Conservation (phyloP, 30 jellyfish, hydroid and myxozoan species). For the Aurelia sp. region DNA sequence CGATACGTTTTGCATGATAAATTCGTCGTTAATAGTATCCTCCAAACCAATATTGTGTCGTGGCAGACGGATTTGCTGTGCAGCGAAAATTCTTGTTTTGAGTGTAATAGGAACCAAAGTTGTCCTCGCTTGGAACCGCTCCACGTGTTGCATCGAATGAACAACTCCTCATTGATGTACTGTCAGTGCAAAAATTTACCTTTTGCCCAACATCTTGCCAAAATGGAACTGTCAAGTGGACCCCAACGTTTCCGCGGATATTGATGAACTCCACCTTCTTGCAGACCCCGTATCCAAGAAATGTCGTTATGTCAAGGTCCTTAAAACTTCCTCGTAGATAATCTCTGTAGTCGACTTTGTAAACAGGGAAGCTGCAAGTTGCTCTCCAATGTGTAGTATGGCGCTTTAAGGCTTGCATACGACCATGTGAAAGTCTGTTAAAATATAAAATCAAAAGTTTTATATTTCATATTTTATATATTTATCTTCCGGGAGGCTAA, state of each 20-base stretch:
- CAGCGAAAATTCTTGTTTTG: slow-evolving; percentile 4
- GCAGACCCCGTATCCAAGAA: slow-evolving; percentile 4
- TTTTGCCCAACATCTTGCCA: slow-evolving; percentile 6
- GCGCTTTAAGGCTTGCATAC: background rate
- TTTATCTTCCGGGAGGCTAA: no score
- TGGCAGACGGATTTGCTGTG: background rate
- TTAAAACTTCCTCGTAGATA: slow-evolving; percentile 4
- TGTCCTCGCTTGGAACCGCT: slow-evolving; percentile 14
- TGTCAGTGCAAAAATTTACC: slow-evolving; percentile 2
- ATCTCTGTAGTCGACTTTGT: slow-evolving; percentile 2
- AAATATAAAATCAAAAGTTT: no score
- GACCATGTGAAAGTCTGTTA: background rate
- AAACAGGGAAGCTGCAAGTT: slow-evolving; percentile 7
- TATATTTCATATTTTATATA: no score
- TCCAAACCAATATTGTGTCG: slow-evolving; percentile 45
- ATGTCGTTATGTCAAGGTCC: background rate
- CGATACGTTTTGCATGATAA: no score
- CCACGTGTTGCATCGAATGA: background rate
- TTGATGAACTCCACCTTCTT: slow-evolving; percentile 16
- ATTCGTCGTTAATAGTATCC: background rate
- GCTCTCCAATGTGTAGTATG: slow-evolving; percentile 28
- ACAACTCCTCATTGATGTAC: background rate
- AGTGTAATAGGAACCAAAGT: slow-evolving; percentile 18
- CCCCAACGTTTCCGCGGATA: slow-evolving; percentile 21
- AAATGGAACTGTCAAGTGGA: slow-evolving; percentile 7